Evolutionary conservation across 2,113 vertebrate species (phyloP), one percentile per base, ranked within the genome.

Genomic region (Acanthisitta chloris): DNA sequence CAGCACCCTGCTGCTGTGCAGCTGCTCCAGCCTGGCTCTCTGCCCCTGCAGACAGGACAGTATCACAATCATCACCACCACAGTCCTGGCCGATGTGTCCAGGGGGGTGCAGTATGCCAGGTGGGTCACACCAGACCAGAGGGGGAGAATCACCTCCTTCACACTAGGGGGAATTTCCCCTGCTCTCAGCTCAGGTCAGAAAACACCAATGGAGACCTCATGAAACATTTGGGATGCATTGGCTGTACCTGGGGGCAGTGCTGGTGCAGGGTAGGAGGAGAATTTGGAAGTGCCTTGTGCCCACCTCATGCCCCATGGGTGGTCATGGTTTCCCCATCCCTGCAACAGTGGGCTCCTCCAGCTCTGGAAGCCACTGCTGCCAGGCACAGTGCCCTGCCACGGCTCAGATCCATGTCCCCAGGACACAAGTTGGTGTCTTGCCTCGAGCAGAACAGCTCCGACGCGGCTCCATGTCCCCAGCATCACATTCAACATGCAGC

Each of bases 401-500:
- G 16, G 9, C 34, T 77, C 12, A 0, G 65, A 65, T 78, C 33
- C 2, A 0, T 0, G 8, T 31, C n/a, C 20, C 17, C 0, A 2
- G 45, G 54, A 36, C 29, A 19, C 34, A 36, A 78, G 33, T 21
- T 11, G 0, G 8, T 4, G 2, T 67, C 88, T 73, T 36, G 66
- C 54, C 83, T 91, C 3, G 0, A 69, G 78, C 61, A 73, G 72
- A 87, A 83, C 83, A 91, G 54, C 48, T 59, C 62, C 14, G 0
- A n/a, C 0, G 0, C 0, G 2, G 54, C 49, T 58, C 42, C 0
- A 0, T 3, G 0, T 36, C 43, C 48, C 49, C 1, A 0, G 25
- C 17, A 7, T 73, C 26, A 36, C 1, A 2, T 43, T 45, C 2
- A 0, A 38, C 5, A 0, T 0, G 0, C 0, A 1, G n/a, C 49